Evolutionary conservation across 2,888 invertebrate species (phyloP), one percentile per base, ranked within the genome.

Genomic region (Zygogramma bicolorata): DNA sequence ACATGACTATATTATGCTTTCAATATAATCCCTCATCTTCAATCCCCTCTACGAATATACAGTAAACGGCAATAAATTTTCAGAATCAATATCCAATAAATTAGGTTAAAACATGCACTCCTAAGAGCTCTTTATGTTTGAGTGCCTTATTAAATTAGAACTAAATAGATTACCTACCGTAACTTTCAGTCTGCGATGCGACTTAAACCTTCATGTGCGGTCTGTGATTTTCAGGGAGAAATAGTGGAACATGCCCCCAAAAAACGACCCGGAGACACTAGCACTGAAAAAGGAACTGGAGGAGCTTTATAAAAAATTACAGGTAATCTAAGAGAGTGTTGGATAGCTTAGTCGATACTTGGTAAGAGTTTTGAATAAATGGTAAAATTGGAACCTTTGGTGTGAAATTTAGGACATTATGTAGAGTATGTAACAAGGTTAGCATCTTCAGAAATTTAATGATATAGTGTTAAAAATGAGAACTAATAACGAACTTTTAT

Each of bases 251-350:
- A 94, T 95, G 95, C 92, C 93, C 7, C 93, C 93, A 3, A 96
- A 96, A 87, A 93, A 93, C 80, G 96, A 96, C 86, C 92, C 95
- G 0, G 96, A 96, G 87, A 91, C 93, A 1, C 89, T 92, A 25
- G 92, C 92, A 68, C 89, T 97, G 27, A 92, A 93, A 84, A 93
- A 94, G 83, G 96, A 97, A 87, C 88, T 97, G 18, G 94, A 94
- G 72, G 93, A 93, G 73, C 88, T 96, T 77, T 93, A 95, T 82
- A 91, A 92, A 77, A 93, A 94, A 88, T 90, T 94, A 79, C 93
- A 95, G 93, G 95, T 20, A 18, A 8, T 18, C 10, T 20, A 18
- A 8, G 10, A 13, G 38, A 38, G 3, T 38, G 10, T 38, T 10
- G 2, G 8, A n/a, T 4, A 38, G n/a, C 13, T 3, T 1, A 38